A percentile compares a stretch with the other conserved stretches of the same genome.
Conservation (phyloP, 2,888 invertebrate genomes). For the Dilophus febrilis region DNA sequence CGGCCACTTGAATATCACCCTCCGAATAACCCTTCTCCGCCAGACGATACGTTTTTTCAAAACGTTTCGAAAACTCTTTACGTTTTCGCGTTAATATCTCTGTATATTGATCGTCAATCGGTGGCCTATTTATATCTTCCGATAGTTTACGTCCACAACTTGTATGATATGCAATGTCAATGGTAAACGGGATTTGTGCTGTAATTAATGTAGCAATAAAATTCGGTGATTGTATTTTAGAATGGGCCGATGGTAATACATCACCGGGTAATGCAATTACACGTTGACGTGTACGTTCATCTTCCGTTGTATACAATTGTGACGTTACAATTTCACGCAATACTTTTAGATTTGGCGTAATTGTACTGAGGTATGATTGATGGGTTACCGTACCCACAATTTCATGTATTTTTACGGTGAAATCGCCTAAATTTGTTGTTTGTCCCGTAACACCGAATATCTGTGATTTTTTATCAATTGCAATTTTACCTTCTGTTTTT, state of each 20-base stretch:
- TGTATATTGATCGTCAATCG: slow-evolving; percentile 48
- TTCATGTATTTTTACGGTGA: slow-evolving; percentile 34
- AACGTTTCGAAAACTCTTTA: slow-evolving; percentile 52
- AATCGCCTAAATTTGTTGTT: slow-evolving; percentile 62
- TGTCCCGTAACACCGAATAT: slow-evolving; percentile 41
- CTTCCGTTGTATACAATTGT: slow-evolving; percentile 43
- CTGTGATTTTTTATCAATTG: slow-evolving; percentile 19
- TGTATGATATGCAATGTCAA: slow-evolving; percentile 74
- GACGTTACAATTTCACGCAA: slow-evolving; percentile 60
- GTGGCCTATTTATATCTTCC: slow-evolving; percentile 27
- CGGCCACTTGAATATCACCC: slow-evolving; percentile 56
- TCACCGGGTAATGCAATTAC: slow-evolving; percentile 45
- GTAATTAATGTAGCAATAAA: slow-evolving; percentile 64
- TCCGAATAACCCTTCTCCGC: slow-evolving; percentile 47
- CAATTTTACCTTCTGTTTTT: slow-evolving; percentile 36
- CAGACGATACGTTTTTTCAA: slow-evolving; percentile 65
- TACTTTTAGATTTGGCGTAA: slow-evolving; percentile 48
- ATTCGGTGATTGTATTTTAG: slow-evolving; percentile 50
- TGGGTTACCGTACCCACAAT: slow-evolving; percentile 43
- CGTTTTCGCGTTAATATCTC: slow-evolving; percentile 42
- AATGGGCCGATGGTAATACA: slow-evolving; percentile 32
- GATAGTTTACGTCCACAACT: slow-evolving; percentile 39
- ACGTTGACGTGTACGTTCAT: slow-evolving; percentile 33
- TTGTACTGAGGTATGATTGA: slow-evolving; percentile 55
- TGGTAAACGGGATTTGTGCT: slow-evolving; percentile 57